Evolutionary conservation across 2,797 vertebrate species (phyloP), one percentile per base, ranked within the genome.

Genomic region (Labroides dimidiatus): DNA sequence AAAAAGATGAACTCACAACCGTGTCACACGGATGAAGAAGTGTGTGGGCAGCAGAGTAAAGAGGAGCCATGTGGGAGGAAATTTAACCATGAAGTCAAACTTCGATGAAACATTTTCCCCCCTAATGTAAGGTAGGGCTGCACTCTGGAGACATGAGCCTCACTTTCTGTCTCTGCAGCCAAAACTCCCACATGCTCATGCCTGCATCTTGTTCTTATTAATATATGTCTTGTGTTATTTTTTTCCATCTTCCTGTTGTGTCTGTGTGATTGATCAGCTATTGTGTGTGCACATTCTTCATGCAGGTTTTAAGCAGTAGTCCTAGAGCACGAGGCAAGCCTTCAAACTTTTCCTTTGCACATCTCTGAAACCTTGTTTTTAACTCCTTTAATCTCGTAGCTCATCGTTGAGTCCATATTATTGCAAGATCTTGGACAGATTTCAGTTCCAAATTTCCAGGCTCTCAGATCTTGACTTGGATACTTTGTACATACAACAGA

Each of bases 51-150:
- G 75, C 57, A 60, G 53, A 24, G 77, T 58, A 69, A 70, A 62
- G 55, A 67, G 58, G 68, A 51, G 72, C 36, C 48, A 68, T 47
- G 82, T 86, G 85, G 83, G 87, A 77, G 87, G 78, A 89, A 87
- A 78, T 69, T 77, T 56, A 72, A 78, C 48, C 54, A 53, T 71
- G 53, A 66, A 71, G 73, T 77, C 59, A 62, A 85, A 74, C 80
- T 71, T 69, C 64, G 69, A 73, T 84, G 56, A 63, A 59, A 39
- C 20, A 21, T 61, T 66, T 53, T 65, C 69, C 68, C 69, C 68
- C 75, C 66, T 33, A 53, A 62, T 69, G 56, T 75, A 81, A 85
- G 89, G 88, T 80, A 86, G 86, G 83, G 78, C 83, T 84, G 16
- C n/a, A 57, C 86, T 70, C 80, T 15, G 19, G 61, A 64, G 75